These are phyloP conservation scores for Calliopsis andreniformis DNA, from an alignment of 1,140 invertebrate genomes.

Conservation along the genomic window DNA sequence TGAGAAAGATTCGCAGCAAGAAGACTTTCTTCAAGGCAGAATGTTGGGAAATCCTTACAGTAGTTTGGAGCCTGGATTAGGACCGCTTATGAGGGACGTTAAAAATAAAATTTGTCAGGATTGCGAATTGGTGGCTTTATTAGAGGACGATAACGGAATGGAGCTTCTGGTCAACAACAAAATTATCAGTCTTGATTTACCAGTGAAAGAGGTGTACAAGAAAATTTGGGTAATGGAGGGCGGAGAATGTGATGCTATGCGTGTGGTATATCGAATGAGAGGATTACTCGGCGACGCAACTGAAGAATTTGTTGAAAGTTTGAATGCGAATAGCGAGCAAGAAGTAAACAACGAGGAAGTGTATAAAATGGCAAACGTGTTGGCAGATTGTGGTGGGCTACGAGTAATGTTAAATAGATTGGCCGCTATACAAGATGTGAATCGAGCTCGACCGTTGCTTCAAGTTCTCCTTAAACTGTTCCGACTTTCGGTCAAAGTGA, in stretches of 20 bases:
- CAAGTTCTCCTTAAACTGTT: conserved; percentile 93
- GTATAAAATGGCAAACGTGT: conserved; percentile 89
- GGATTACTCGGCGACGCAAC: conserved; percentile 98
- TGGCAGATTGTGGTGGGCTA: conserved; percentile 93
- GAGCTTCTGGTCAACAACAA: conserved; percentile 99
- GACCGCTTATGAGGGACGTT: conserved; percentile 98
- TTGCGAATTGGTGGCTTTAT: conserved; percentile 96
- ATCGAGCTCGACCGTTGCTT: conserved; percentile 89
- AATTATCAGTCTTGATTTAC: conserved; percentile 97
- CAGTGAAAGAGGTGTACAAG: conserved; percentile 95
- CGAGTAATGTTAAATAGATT: conserved; percentile 84
- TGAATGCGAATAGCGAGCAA: conserved; percentile 94
- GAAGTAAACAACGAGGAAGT: conserved; percentile 97
- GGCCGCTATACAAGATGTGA: conserved; percentile 86
- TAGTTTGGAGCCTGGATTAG: conserved; percentile 94
- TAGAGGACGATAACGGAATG: conserved; percentile 99
- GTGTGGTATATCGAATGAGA: conserved; percentile 99
- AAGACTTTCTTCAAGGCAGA: conserved; percentile 97
- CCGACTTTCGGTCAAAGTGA: conserved; percentile 90
- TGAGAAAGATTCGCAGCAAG: conserved; percentile 99
- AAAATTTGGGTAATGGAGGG: conserved; percentile 93
- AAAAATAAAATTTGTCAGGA: conserved; percentile 99
- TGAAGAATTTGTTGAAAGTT: conserved; percentile 98
- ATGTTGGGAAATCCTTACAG: conserved; percentile 99
- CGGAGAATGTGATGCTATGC: conserved; percentile 95